Evolutionary conservation across 2,797 vertebrate species (phyloP), one percentile per base, ranked within the genome.

Genomic region (Cheirogaleus major): DNA sequence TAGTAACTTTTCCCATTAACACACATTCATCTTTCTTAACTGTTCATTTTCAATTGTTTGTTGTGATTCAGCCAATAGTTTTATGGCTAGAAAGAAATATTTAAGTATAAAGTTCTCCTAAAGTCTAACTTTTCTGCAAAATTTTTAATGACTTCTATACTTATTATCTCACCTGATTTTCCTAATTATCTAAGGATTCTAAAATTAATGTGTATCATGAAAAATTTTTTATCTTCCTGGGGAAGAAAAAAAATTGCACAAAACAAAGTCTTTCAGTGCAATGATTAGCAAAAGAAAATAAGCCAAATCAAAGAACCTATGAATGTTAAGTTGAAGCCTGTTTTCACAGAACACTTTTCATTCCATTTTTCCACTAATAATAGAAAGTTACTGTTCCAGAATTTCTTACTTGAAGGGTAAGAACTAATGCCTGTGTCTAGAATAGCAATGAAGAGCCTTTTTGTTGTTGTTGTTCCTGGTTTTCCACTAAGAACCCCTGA

Each of bases 71-170:
- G 61, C 12, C 79, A 30, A 6, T 57, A 57, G 52, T 59, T 85
- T 59, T 23, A 48, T 69, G 38, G 35, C 38, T 45, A 38, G 35
- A 30, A 88, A 45, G 65, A 87, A 86, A 92, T 22, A 55, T 67
- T 50, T 25, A 80, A 80, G 52, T n/a, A 72, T 23, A n/a, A 81
- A 41, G 27, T 90, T 92, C 61, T 67, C 55, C 91, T n/a, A 63
- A 80, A 97, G 65, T 94, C 89, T 70, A 88, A 78, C 30, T 41
- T 35, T 55, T 78, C 15, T 48, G 17, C 72, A 91, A 87, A 83
- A 48, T 92, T 52, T 80, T 93, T 83, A 93, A 92, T 75, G 59
- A 89, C 65, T 87, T 90, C 76, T 96, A 70, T 85, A 73, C 80
- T 95, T 80, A 92, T 41, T 80, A 92, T 41, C 72, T 14, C 45